phyloP scores from a whole-genome alignment of 2,888 invertebrate genomes.

The Lysandra bellargus region DNA sequence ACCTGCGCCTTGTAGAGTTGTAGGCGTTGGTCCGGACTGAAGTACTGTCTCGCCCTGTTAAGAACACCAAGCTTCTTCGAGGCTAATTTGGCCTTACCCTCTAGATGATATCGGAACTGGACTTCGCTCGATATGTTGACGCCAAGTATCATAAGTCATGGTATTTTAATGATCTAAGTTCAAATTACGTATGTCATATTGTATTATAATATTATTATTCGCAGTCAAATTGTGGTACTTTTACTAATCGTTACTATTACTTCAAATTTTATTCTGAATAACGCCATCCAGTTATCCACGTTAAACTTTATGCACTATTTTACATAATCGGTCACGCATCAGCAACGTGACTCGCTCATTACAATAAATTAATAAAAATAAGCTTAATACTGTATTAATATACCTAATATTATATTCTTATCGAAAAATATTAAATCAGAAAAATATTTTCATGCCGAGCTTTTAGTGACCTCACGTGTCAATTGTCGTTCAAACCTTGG shows the following conservation, averaged over 20 bases:
- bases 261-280: background rate
- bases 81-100: no score
- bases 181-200: background rate
- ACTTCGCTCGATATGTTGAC: no score
- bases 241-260: background rate
- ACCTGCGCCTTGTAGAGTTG: no score
- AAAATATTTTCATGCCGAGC: background rate
- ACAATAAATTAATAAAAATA: slow-evolving; percentile 20
- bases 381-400: background rate
- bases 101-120: no score
- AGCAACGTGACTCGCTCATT: background rate
- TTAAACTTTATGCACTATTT: background rate
- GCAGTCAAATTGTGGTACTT: background rate
- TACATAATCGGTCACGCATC: slow-evolving; percentile 9
- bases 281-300: background rate
- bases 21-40: no score
- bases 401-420: background rate
- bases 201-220: background rate
- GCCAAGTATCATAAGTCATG: background rate
- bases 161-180: slow-evolving; percentile 5
- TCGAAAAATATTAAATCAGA: background rate
- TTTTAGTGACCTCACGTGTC: slow-evolving; percentile 30
- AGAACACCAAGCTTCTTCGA: no score
- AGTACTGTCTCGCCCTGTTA: no score
- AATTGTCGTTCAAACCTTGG: slow-evolving; percentile 57